These are phyloP conservation scores for Erynnis tages DNA, from an alignment of 2,888 invertebrate genomes.

Conservation along the genomic window DNA sequence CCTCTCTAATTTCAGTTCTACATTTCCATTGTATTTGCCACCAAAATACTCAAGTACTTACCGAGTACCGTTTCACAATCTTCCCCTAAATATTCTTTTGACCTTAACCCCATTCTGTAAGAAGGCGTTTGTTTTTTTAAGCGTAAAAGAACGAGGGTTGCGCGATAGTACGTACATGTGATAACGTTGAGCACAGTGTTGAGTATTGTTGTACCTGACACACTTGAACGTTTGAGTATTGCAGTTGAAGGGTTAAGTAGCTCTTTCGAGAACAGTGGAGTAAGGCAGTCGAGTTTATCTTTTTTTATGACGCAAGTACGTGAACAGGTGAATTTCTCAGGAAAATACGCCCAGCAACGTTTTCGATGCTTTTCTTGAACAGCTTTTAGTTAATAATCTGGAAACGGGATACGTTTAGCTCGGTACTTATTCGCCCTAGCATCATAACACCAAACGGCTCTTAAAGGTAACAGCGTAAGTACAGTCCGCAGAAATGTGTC, in stretches of 20 bases:
- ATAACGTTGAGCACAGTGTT: constrained; percentile 13
- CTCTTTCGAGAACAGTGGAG: not conserved
- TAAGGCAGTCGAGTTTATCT: not conserved
- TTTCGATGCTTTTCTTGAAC: no score
- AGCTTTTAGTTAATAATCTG: no score
- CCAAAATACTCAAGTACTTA: no score
- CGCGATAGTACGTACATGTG: constrained; percentile 4
- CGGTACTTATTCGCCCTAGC: no score
- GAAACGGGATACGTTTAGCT: no score
- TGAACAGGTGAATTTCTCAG: no score
- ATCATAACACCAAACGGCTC: no score
- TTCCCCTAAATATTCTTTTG: constrained; percentile 26
- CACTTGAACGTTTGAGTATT: constrained; percentile 14
- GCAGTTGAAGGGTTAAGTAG: not conserved
- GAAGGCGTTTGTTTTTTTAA: constrained; percentile 18
- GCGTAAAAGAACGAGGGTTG: constrained; percentile 13
- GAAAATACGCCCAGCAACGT: no score
- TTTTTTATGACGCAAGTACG: not conserved
- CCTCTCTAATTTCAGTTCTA: no score
- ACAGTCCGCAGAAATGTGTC: no score
- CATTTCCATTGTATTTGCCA: no score
- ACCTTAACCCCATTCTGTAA: constrained; percentile 25
- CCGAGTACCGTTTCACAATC: not conserved
- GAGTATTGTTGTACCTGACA: constrained; percentile 4
- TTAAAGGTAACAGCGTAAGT: no score